These are phyloP conservation scores for Pocillopora verrucosa DNA, from an alignment of 64 coral and sea anemone genomes.

Conservation along the genomic window DNA sequence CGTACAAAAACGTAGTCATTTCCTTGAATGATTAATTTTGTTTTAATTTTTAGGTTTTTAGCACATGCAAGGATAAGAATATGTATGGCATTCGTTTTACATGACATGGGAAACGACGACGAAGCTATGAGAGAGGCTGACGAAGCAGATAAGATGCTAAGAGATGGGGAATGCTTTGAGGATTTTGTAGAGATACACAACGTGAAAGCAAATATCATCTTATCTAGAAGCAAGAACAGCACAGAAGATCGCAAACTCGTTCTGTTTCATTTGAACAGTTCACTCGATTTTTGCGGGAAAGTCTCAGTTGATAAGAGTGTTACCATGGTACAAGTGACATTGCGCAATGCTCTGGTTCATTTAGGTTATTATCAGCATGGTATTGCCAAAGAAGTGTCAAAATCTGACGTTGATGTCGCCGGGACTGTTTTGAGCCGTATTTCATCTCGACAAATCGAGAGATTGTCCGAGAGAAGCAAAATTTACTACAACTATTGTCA, in stretches of 20 bases:
- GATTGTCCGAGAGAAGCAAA: conserved; percentile 20
- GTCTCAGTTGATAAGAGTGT: conserved; percentile 48
- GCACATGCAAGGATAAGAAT: conserved; percentile 47
- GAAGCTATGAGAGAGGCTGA: conserved; percentile 43
- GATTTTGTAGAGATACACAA: conserved; percentile 30
- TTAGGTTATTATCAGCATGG: conserved; percentile 54
- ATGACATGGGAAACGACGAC: conserved; percentile 23
- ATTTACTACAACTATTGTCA: conserved; percentile 23
- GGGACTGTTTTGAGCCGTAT: conserved; percentile 7
- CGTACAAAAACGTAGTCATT: no score
- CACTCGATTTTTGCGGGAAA: conserved; percentile 13
- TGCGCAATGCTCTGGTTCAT: conserved; percentile 32
- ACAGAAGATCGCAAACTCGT: not conserved
- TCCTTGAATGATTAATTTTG: not conserved
- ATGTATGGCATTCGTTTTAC: conserved; percentile 32
- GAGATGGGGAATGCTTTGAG: conserved; percentile 14
- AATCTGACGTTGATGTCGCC: conserved; percentile 8
- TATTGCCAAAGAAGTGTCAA: conserved; percentile 28
- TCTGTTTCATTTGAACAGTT: conserved; percentile 15
- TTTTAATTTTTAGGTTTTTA: conserved; percentile 18
- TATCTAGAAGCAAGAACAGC: conserved; percentile 19
- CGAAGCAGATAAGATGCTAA: conserved; percentile 40
- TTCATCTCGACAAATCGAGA: not conserved
- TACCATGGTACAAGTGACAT: conserved; percentile 1
- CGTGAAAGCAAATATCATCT: conserved; percentile 43